Evolutionary conservation across 2,797 vertebrate species (phyloP), one percentile per base, ranked within the genome.

Genomic region (Micrastur ruficollis): DNA sequence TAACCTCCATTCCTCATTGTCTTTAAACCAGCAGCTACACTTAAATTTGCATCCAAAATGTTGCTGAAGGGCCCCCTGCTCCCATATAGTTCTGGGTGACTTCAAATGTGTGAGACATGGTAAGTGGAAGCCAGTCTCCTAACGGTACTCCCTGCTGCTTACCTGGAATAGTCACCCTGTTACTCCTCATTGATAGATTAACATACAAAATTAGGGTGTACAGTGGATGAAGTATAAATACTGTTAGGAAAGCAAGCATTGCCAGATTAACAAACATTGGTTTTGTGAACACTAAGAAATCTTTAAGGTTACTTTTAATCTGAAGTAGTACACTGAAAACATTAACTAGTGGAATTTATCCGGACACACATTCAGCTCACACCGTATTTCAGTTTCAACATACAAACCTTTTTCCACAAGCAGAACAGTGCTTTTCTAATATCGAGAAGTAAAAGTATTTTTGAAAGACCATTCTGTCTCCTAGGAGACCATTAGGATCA

Each of bases 401-500:
- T 4, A n/a, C 17, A 73, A 93, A 40, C 17, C 27, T n/a, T 75
- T 42, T 62, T 68, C 46, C 80, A 90, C n/a, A 18, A 44, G 42
- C 17, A 80, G 83, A 56, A 65, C 55, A 94, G 18, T 49, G 32
- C 80, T 91, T 70, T 70, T 72, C 55, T 75, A 93, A 59, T 32
- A 83, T n/a, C 34, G 58, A 81, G 26, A 78, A 95, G 42, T 26
- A 86, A 55, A 68, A 78, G 46, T 71, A 73, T 49, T 90, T 93
- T 80, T 93, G 73, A 90, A 84, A 92, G 82, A 75, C 80, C 73
- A 68, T 93, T 93, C 85, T 74, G 92, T 73, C 84, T 95, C 96
- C 84, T 90, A 93, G 85, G 79, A 95, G 81, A 91, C 79, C 81
- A 86, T 68, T 86, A 74, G 65, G 75, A 93, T 95, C 81, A 73